Evolutionary conservation across 2,888 invertebrate species (phyloP).

Genomic region (Cheilosia vernalis): DNA sequence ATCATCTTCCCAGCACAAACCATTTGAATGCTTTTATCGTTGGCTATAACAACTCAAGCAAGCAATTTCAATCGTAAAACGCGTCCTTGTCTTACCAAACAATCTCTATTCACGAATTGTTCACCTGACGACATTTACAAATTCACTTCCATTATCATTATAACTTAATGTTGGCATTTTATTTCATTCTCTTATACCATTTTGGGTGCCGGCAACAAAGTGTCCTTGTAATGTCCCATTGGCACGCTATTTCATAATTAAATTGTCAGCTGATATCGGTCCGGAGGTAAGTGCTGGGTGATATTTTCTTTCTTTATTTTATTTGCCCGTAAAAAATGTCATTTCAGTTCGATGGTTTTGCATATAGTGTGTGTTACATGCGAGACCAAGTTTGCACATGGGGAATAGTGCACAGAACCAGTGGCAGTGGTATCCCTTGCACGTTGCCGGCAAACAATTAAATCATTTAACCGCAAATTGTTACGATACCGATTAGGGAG

Average conservation of each 20-base stretch:
- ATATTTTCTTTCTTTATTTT: constrained; percentile 30
- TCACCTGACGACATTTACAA: constrained; percentile 26
- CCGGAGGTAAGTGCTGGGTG: constrained; percentile 41
- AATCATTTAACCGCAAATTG: no score
- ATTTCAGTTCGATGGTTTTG: constrained; percentile 34
- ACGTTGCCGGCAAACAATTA: constrained; percentile 27
- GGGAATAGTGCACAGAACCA: constrained; percentile 7
- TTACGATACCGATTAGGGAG: no score
- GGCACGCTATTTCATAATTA: constrained; percentile 67
- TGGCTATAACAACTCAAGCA: constrained; percentile 16
- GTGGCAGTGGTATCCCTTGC: constrained; percentile 42
- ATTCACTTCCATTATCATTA: constrained; percentile 43
- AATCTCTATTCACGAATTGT: constrained; percentile 47
- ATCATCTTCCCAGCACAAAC: neutral
- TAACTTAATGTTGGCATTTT: constrained; percentile 52
- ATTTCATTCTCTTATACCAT: constrained; percentile 11
- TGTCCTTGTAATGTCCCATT: constrained; percentile 55
- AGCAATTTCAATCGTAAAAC: constrained; percentile 34
- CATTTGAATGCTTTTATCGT: constrained; percentile 3
- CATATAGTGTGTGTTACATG: neutral
- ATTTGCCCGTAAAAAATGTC: constrained; percentile 42
- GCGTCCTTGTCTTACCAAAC: constrained; percentile 16
- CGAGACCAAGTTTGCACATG: neutral
- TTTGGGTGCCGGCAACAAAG: neutral
- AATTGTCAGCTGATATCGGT: constrained; percentile 64